Base-by-base conservation (phyloP, 2,113 vertebrate species). In the Sisor rabdophorus region DNA sequence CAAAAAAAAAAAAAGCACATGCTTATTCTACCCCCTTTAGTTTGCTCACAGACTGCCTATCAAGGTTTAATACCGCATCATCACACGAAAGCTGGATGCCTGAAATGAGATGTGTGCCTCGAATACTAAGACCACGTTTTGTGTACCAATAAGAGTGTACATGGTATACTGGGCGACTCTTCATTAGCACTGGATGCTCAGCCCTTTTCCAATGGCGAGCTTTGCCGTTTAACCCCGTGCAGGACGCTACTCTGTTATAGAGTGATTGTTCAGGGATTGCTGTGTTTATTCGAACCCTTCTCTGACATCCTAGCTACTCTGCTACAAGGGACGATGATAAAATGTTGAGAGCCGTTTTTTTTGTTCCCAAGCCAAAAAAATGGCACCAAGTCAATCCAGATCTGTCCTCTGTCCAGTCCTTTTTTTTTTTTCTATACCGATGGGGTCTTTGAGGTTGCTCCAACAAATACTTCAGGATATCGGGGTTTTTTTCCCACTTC, bases 41-140 rank as follows among this genome's bases (percentile, higher is more conserved):
- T 60, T 48, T 61, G 79, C 79, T 75, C 79, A 80, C 74, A 79
- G 81, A 61, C 82, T 78, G 89, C 87, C 88, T 82, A 87, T 88
- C 85, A 83, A 88, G 83, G 86, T 87, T 89, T 90, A 91, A 91
- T 90, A 86, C 87, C 72, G 84, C 84, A 83, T 88, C 87, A 89
- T 90, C 88, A 89, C 87, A 87, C 85, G 82, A 87, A n/a, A 88
- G 87, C 85, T 80, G 85, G 74, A 71, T 65, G 84, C 89, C 87
- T 90, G 87, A 90, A 90, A 92, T 92, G 88, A 91, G 89, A 90
- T 89, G 87, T 92, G 92, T 93, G 91, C 91, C 88, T 87, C 84
- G 92, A 91, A 93, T 93, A 88, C 88, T 89, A 91, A 93, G 87
- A 80, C 79, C 65, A 82, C 87, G 85, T 90, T 93, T 92, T 91